These are phyloP conservation scores for western clawed frog (Xenopus tropicalis) DNA, from an alignment of 2,113 vertebrate genomes.

Conservation along the genomic window UCB_Xtro_10.0 CM004445.2:59798001-59798500, in stretches of 20 bases:
- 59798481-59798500: too few relatives aligned
- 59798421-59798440: too few relatives aligned
- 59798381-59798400: too few relatives aligned
- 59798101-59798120: conserved; percentile 61
- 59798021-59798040: conserved; percentile 71
- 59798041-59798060: conserved; percentile 72
- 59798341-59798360: too few relatives aligned
- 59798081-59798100: conserved; percentile 63
- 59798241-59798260: neutral
- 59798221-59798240: conserved; percentile 31
- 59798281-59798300: neutral
- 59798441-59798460: too few relatives aligned
- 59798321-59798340: too few relatives aligned
- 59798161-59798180: conserved; percentile 56
- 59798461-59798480: too few relatives aligned
- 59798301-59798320: too few relatives aligned
- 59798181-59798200: conserved; percentile 45
- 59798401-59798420: too few relatives aligned
- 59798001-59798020: conserved; percentile 81
- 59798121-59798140: conserved; percentile 60
- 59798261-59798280: neutral
- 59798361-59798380: too few relatives aligned
- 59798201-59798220: conserved; percentile 46
- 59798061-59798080: conserved; percentile 72
- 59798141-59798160: conserved; percentile 62